These are phyloP conservation scores for Xiphydria camelus DNA, from an alignment of 2,888 invertebrate genomes.

Conservation along the genomic window DNA sequence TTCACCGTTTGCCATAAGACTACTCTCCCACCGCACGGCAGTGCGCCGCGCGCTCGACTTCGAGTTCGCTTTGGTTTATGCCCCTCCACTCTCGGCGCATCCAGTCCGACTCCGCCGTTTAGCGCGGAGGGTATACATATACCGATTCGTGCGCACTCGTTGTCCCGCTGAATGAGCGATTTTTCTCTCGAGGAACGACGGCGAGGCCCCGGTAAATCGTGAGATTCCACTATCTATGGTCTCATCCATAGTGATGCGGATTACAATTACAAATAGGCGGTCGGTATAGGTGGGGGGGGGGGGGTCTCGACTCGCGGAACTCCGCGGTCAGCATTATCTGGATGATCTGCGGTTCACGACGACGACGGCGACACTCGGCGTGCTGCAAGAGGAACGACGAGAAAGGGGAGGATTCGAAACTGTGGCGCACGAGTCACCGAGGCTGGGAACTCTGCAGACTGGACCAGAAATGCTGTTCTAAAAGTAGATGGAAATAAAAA, in stretches of 20 bases:
- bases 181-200: constrained; percentile 21
- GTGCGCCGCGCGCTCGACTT: constrained; percentile 11
- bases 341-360: constrained; percentile 16
- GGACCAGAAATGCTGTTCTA: too few relatives aligned
- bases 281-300: constrained; percentile 10
- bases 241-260: constrained; percentile 51
- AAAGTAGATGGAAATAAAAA: too few relatives aligned
- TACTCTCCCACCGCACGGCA: neutral
- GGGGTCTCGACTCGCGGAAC: neutral
- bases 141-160: constrained; percentile 11
- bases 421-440: neutral
- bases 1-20: constrained; percentile 30
- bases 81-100: constrained; percentile 9
- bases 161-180: constrained; percentile 18
- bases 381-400: neutral
- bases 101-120: constrained; percentile 5
- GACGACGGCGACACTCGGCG: constrained; percentile 5
- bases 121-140: neutral
- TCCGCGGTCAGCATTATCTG: constrained; percentile 12
- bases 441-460: too few relatives aligned
- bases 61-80: constrained; percentile 26
- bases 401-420: neutral
- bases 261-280: constrained; percentile 51
- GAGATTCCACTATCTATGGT: constrained; percentile 42
- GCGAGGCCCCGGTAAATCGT: constrained; percentile 36